Evolutionary conservation across 2,113 vertebrate species (phyloP).

Genomic region (Nycticorax nycticorax): DNA sequence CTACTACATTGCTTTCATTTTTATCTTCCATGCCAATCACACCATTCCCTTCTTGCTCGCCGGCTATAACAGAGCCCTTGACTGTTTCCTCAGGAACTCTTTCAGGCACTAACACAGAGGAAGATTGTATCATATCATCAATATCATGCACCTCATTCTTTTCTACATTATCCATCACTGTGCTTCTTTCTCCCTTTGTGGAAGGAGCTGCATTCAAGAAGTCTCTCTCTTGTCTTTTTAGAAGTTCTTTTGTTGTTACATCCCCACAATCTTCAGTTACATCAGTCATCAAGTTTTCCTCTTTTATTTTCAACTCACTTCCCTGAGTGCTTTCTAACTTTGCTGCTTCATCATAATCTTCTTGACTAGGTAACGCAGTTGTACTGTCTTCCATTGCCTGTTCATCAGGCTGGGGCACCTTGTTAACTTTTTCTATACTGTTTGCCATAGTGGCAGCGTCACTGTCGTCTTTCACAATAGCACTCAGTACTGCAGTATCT

Average conservation of each 20-base stretch:
- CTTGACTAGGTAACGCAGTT: background rate
- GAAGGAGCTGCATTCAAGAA: background rate
- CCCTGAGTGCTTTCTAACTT: background rate
- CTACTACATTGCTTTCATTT: slow-evolving; percentile 60
- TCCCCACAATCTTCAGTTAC: background rate
- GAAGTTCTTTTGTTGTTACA: background rate
- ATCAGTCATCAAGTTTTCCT: background rate
- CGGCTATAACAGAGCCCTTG: background rate
- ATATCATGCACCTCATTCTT: background rate
- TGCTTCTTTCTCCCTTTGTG: background rate
- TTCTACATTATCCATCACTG: background rate
- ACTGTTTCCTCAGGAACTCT: background rate
- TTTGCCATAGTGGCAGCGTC: background rate
- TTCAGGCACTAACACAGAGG: background rate
- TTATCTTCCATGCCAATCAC: slow-evolving; percentile 7
- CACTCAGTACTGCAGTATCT: background rate
- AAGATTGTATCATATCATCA: background rate
- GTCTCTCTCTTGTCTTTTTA: background rate
- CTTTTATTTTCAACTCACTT: background rate
- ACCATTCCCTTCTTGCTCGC: background rate
- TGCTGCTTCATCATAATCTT: background rate
- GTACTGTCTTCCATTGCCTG: background rate
- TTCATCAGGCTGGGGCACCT: background rate
- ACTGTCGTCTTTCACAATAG: background rate
- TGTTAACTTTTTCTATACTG: background rate